Base-by-base conservation (phyloP, 2,113 vertebrate species). In the Plestiodon gilberti region DNA sequence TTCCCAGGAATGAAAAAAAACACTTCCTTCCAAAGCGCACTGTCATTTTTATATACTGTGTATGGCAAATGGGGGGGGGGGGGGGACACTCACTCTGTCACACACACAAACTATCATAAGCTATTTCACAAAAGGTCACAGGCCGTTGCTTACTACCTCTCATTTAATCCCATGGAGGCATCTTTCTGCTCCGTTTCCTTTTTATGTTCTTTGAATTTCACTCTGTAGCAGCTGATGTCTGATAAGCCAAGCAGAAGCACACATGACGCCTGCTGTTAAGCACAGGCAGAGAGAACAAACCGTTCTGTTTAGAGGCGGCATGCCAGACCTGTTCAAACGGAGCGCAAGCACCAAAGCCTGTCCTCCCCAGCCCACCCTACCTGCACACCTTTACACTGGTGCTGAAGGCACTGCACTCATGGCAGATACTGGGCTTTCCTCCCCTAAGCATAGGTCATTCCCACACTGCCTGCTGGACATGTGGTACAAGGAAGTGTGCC, bases 161-260 rank as follows among this genome's bases (percentile, higher is more conserved):
- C 4, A 33, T 76, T 95, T 95, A 94, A 93, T 95, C 93, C 93
- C 90, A 94, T 48, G 69, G 88, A 90, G 92, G 92, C 77, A 87
- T 94, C 94, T 93, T 94, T 94, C 92, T 95, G 94, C 92, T 95
- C 91, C 28, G 84, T 94, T 96, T 94, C 94, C 90, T 85, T 94
- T 55, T 90, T 80, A 80, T 40, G 67, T 43, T 65, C 81, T 87
- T n/a, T 20, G 86, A 78, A 81, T 91, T 91, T 89, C 81, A 82
- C 35, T 62, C 88, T 84, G 91, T 33, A 86, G 87, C 0, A 84
- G 83, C 30, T 0, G 30, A 82, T 62, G 62, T 80, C 83, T 89
- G 79, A 89, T 73, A 81, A 75, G 86, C 30, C 76, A 69, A 84
- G 76, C 9, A 62, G 70, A 87, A 92, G 87, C 25, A 67, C 43